A percentile compares a stretch with the other conserved stretches of the same genome.
These are phyloP conservation scores for Babylonia areolata DNA, from an alignment of 1,140 invertebrate species.

Conservation along the genomic window DNA sequence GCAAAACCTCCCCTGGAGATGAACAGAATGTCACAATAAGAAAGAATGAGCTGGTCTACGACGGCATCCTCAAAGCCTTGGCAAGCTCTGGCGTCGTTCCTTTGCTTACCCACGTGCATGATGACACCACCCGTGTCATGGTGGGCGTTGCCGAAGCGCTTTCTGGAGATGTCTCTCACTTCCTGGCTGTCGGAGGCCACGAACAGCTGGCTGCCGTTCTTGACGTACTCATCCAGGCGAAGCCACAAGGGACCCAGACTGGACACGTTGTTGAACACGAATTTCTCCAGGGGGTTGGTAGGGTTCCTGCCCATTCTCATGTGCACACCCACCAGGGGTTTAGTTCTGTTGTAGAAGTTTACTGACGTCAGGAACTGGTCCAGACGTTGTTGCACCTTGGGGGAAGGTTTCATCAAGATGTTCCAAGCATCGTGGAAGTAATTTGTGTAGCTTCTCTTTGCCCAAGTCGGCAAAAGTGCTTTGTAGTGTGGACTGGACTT, in stretches of 20 bases:
- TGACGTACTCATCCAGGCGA: neutral
- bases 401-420: constrained; percentile 18
- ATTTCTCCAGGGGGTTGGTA: constrained; percentile 1
- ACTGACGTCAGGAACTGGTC: neutral
- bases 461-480: neutral
- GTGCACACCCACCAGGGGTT: constrained; percentile 51
- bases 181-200: neutral
- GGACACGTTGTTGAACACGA: neutral
- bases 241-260: neutral
- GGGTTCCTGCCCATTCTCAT: constrained; percentile 48
- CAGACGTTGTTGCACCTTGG: neutral
- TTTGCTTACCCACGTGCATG: constrained; percentile 45
- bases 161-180: neutral
- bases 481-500: neutral
- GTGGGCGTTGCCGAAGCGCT: neutral
- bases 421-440: neutral
- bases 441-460: neutral
- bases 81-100: neutral
- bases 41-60: neutral
- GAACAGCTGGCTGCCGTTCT: constrained; percentile 17
- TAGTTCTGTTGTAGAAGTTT: constrained; percentile 7
- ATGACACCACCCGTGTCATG: constrained; percentile 42
- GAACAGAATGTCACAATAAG: neutral
- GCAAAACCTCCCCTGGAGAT: neutral
- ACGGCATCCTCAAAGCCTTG: neutral